These are phyloP conservation scores for Pygoscelis antarcticus DNA, from an alignment of 2,113 vertebrate genomes.

Conservation along the genomic window DNA sequence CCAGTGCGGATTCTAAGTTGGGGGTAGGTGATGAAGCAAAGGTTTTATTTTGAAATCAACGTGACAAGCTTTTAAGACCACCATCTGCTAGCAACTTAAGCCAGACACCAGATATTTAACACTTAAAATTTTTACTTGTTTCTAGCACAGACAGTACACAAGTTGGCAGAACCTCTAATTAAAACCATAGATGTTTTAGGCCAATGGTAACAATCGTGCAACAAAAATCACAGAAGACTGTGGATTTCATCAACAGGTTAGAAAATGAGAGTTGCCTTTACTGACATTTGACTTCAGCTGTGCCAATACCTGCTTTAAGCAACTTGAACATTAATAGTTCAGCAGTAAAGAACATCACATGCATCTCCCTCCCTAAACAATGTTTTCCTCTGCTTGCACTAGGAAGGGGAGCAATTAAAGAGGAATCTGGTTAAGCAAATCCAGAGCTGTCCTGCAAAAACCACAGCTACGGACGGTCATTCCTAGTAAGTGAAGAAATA, in stretches of 20 bases:
- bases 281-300: background rate
- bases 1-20: background rate
- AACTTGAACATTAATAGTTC: background rate
- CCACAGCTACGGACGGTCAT: background rate
- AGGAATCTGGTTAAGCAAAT: background rate
- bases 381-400: background rate
- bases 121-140: slow-evolving; percentile 63
- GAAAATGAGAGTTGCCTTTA: background rate
- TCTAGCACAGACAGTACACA: slow-evolving; percentile 59
- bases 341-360: background rate
- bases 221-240: slow-evolving; percentile 42
- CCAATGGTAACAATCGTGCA: slow-evolving; percentile 57
- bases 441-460: background rate
- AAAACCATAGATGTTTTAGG: background rate
- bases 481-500: background rate
- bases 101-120: background rate
- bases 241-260: slow-evolving; percentile 35
- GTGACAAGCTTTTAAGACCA: background rate
- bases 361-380: background rate
- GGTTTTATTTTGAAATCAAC: background rate
- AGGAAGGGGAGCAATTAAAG: background rate
- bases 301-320: background rate
- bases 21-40: background rate
- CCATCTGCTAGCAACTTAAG: background rate
- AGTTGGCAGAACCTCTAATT: slow-evolving; percentile 58